phyloP scores from a whole-genome alignment of 2,888 invertebrate genomes.

The Drosophila anomalipes region DNA sequence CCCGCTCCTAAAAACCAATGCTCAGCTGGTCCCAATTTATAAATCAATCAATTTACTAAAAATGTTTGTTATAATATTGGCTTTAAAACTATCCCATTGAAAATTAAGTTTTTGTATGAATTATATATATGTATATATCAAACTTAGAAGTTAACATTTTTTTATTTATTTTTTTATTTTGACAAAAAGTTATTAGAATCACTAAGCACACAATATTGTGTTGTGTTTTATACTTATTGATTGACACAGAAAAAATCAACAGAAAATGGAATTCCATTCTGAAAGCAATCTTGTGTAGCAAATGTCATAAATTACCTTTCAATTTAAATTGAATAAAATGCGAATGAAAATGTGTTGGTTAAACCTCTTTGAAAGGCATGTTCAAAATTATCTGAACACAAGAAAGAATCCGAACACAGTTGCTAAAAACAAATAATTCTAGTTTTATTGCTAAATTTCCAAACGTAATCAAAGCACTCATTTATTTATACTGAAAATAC shows the following conservation, averaged over 20 bases:
- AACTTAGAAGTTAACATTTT: background rate
- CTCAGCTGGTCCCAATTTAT: background rate
- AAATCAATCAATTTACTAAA: background rate
- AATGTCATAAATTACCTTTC: background rate
- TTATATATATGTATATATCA: too few relatives aligned
- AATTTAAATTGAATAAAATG: background rate
- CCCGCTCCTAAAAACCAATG: accelerated
- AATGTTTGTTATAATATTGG: background rate
- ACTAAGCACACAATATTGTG: background rate
- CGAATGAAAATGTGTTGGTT: background rate
- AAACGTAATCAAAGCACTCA: background rate
- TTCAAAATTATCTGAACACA: too few relatives aligned
- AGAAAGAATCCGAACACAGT: accelerated
- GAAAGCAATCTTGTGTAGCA: background rate
- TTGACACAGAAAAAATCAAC: background rate
- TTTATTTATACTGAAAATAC: background rate
- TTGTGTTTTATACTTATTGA: too few relatives aligned
- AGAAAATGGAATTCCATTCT: background rate
- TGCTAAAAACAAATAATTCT: background rate
- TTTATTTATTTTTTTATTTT: background rate
- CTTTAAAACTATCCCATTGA: background rate
- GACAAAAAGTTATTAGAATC: background rate
- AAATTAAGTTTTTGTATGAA: background rate
- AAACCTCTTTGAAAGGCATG: too few relatives aligned
- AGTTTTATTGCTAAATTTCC: background rate